A percentile compares a stretch with the other conserved stretches of the same genome.
Evolutionary conservation across 2,113 vertebrate genomes (phyloP).

Genomic region (Brienomyrus brachyistius): DNA sequence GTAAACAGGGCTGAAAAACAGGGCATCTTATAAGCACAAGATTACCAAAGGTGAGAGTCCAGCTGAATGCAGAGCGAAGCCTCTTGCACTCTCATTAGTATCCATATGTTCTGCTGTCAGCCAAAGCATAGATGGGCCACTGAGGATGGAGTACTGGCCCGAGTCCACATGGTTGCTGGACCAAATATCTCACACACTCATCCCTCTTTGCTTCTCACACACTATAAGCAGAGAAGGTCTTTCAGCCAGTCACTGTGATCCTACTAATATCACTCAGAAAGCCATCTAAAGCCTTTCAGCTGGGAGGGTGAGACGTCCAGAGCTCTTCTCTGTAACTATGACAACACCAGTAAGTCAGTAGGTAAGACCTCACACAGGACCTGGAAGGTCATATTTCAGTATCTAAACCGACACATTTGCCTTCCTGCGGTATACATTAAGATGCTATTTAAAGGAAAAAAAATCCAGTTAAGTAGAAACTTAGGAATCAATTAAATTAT

Average conservation of each 20-base stretch:
- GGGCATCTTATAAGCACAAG: background rate
- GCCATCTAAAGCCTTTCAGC: background rate
- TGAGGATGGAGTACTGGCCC: background rate
- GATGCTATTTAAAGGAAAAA: background rate
- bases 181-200: background rate
- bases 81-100: background rate
- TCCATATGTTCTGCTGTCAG: background rate
- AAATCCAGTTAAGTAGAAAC: background rate
- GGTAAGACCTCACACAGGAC: background rate
- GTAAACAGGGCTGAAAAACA: background rate
- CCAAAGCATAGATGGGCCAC: background rate
- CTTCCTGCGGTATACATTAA: background rate
- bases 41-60: background rate
- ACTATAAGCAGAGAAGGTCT: background rate
- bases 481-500: background rate
- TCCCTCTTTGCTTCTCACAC: background rate
- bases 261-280: background rate
- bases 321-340: background rate
- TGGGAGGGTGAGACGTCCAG: background rate
- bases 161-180: background rate
- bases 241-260: background rate
- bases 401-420: background rate
- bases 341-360: background rate
- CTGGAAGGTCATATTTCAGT: background rate
- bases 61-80: background rate